phyloP scores from a whole-genome alignment of 2,113 vertebrate genomes.

The Macroglossus sobrinus region DNA sequence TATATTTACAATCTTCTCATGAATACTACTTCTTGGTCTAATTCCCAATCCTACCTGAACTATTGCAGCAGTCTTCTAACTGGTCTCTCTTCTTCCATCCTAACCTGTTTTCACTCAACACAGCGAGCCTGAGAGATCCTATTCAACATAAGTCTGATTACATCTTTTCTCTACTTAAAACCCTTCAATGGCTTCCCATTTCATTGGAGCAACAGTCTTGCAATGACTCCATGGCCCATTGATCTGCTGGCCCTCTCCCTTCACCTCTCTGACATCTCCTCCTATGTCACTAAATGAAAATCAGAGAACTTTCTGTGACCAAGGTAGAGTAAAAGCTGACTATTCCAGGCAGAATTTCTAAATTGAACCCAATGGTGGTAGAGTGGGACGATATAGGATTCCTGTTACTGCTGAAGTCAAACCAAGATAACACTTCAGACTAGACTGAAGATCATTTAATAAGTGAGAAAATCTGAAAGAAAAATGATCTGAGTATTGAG shows the following conservation, averaged over 20 bases:
- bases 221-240: not conserved
- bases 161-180: not conserved
- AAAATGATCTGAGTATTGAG: not conserved
- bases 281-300: not conserved
- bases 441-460: not conserved
- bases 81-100: not conserved
- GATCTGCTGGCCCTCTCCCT: not conserved
- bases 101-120: not conserved
- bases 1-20: not conserved
- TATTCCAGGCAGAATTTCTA: not conserved
- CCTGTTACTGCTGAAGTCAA: not conserved
- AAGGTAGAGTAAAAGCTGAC: not conserved
- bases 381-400: not conserved
- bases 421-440: not conserved
- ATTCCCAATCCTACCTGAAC: not conserved
- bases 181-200: not conserved
- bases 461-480: conserved; percentile 25
- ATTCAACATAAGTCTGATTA: not conserved
- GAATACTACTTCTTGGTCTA: not conserved
- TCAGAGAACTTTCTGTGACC: not conserved
- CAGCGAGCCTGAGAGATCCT: not conserved
- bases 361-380: not conserved
- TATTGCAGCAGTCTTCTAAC: not conserved
- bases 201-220: not conserved
- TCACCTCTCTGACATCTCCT: not conserved